A percentile compares a stretch with the other conserved stretches of the same genome.
These are phyloP conservation scores for Drosophila mimetica DNA, from an alignment of 2,888 invertebrate genomes.

Conservation along the genomic window DNA sequence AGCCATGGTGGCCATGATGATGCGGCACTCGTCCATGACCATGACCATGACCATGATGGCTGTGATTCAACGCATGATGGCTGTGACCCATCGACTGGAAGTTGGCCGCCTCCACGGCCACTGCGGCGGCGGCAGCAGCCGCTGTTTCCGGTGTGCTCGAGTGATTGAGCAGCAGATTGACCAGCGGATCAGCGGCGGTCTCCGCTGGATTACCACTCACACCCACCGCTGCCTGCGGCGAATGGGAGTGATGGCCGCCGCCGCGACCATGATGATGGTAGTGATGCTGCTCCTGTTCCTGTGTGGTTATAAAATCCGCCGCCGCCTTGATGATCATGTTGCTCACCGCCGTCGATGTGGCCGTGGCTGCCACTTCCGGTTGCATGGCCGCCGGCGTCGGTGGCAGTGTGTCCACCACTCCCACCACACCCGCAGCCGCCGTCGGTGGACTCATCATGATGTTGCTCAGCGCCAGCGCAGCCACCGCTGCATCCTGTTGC, in stretches of 20 bases:
- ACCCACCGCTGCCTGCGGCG: constrained; percentile 51
- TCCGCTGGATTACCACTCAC: constrained; percentile 49
- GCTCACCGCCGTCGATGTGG: constrained; percentile 85
- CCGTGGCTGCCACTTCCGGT: constrained; percentile 79
- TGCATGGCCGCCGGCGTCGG: constrained; percentile 72
- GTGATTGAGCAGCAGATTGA: constrained; percentile 81
- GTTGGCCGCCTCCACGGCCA: constrained; percentile 56
- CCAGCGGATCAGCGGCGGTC: constrained; percentile 66
- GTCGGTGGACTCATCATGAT: constrained; percentile 83
- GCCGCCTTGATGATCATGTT: constrained; percentile 91
- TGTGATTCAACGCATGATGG: constrained; percentile 17
- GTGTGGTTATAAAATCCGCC: constrained; percentile 89
- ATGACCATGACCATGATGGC: constrained; percentile 26
- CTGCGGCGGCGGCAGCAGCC: constrained; percentile 47
- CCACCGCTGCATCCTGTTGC: constrained; percentile 81
- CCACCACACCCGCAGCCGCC: constrained; percentile 52
- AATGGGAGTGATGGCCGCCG: constrained; percentile 49
- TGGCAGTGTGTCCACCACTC: constrained; percentile 63
- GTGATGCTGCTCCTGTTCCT: constrained; percentile 86
- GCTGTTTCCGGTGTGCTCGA: constrained; percentile 68
- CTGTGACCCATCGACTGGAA: constrained; percentile 33
- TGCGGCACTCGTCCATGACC: constrained; percentile 29
- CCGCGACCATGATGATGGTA: constrained; percentile 75
- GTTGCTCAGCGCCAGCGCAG: constrained; percentile 82
- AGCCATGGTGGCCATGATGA: constrained; percentile 49